Conservation (phyloP, 2,888 invertebrate genomes). For the Apotomis betuletana region DNA sequence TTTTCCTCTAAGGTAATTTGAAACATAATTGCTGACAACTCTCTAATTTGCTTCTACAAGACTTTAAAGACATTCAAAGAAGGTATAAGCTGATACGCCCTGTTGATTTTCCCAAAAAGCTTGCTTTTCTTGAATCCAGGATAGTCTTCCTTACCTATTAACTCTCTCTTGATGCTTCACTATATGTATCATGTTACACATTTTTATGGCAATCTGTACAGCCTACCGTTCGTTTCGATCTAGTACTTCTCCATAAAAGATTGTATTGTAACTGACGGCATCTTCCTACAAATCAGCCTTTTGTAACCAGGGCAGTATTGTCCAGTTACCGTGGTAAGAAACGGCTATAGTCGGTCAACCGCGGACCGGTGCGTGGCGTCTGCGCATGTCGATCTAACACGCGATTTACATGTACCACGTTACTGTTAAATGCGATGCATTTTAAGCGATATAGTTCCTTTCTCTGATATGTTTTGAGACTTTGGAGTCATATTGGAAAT, state of each 20-base stretch:
- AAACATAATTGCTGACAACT: background rate
- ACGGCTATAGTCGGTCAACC: conserved; percentile 65
- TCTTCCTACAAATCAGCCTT: background rate
- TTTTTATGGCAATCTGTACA: background rate
- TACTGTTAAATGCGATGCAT: conserved; percentile 37
- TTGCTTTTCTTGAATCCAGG: too few relatives aligned
- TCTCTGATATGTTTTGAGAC: conserved; percentile 4
- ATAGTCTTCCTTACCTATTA: background rate
- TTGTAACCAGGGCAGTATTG: conserved; percentile 34
- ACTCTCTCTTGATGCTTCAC: background rate
- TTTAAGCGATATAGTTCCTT: conserved; percentile 1
- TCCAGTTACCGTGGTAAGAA: conserved; percentile 49
- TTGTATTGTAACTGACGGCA: background rate
- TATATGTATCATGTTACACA: background rate
- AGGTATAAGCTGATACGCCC: too few relatives aligned
- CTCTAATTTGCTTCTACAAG: background rate
- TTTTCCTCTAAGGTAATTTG: background rate
- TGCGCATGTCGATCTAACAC: conserved; percentile 34
- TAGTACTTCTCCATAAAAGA: conserved; percentile 11
- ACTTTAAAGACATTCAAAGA: background rate
- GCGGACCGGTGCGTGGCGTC: conserved; percentile 51
- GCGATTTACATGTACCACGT: conserved; percentile 35
- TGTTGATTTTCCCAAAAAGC: too few relatives aligned
- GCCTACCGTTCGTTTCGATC: conserved; percentile 24
- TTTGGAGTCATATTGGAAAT: conserved; percentile 2